Evolutionary conservation across 2,113 vertebrate species (phyloP), one percentile per base, ranked within the genome.

Genomic region (Genyomyrus donnyi): DNA sequence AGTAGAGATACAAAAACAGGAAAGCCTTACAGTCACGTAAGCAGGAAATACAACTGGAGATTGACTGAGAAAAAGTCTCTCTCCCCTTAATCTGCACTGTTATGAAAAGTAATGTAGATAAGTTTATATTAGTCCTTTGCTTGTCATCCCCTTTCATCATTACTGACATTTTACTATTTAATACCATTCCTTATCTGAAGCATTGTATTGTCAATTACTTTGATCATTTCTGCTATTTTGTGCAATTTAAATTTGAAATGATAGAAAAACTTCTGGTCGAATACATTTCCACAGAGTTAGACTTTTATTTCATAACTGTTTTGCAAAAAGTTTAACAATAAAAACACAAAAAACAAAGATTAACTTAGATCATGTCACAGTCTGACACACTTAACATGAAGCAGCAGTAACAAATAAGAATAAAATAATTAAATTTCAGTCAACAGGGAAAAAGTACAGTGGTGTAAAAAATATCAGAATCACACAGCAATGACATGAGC

Each of bases 1-100:
- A 89, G 21, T 31, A 52, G 80, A 27, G 85, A 80, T 89, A 85
- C 46, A 50, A 77, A 86, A 90, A 90, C 89, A 88, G 89, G 89
- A 90, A 90, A 58, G 31, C 9, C 85, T 74, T 17, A 17, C 31
- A 74, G 85, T 87, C 85, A 88, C 89, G 35, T 42, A 74, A 35
- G 49, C 89, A 39, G 85, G 89, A 88, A 90, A 86, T 74, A 90
- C 35, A 74, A 46, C 46, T 74, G 84, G 42, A 89, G 10, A 87
- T 74, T 62, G 45, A 88, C 56, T 70, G 35, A 42, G 85, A 50
- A 62, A 90, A 62, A 77, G 70, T 35, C 19, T 84, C 42, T 84
- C 21, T 84, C 39, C 15, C 21, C 21, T 46, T 17, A 85, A 24
- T 85, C 45, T 85, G 62, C 46, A 10, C 46, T 85, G 21, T 46